Evolutionary conservation across 1,140 invertebrate species (phyloP), one percentile per base, ranked within the genome.

Genomic region (Papilio machaon): DNA sequence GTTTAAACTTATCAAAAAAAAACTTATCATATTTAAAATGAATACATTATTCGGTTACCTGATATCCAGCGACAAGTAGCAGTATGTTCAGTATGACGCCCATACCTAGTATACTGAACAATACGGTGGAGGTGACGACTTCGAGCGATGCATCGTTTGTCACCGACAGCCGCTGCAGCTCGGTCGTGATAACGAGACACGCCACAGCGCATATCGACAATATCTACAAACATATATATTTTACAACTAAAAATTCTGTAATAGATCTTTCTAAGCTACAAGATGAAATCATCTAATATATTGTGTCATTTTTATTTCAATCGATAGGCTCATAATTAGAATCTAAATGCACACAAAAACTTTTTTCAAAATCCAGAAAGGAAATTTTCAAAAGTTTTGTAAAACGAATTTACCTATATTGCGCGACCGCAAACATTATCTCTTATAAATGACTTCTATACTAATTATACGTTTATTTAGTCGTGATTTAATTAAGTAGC

Each of bases 21-120:
- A 43, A 43, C 38, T 17, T 17, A 54, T 54, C 15, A 54, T 17
- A 54, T 6, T 54, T 54, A 17, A 54, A 54, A 54, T 6, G 13
- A 54, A 54, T 54, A 17, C 15, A 13, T 54, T 17, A 54, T 15
- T 75, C 54, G 43, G 19, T 70, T 86, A 94, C 92, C 89, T 94
- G 91, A 80, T 87, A 90, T 13, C 89, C 89, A 76, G 90, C 92
- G 54, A 92, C 81, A 2, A 94, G 85, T 0, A 94, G 89, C 43
- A 93, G 82, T n/a, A 92, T 83, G 43, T 91, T 94, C 23, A 93
- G 81, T 64, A 94, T 89, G 5, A 93, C 85, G 2, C 91, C 87
- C 91, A 94, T 91, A 1, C 92, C 92, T 13, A 94, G 87, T 38
- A 94, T 91, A 77, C 91, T 90, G 81, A 91, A 94, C 19, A 94